Evolutionary conservation across 2,888 invertebrate genomes (phyloP).

Genomic region (Dendrolimus pini): DNA sequence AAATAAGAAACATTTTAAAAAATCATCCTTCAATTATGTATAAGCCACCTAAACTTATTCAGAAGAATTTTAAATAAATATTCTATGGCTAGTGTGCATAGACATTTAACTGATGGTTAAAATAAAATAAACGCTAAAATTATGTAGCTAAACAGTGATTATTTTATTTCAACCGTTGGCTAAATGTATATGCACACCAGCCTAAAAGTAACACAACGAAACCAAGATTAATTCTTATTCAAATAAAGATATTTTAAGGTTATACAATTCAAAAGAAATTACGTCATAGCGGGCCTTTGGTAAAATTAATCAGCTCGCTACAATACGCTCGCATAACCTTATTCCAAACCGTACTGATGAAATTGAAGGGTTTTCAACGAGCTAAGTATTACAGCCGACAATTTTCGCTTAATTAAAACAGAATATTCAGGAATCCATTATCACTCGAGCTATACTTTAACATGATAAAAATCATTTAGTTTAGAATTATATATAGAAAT

Average conservation of each 20-base stretch:
- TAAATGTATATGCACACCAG: too few species aligned
- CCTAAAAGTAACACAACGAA: neutral
- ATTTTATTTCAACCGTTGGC: too few species aligned
- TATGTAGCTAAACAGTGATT: too few species aligned
- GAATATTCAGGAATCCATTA: constrained; percentile 6
- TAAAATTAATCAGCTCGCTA: constrained; percentile 25
- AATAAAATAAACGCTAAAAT: too few species aligned
- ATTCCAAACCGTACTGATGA: constrained; percentile 16
- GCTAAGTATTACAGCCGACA: constrained; percentile 6
- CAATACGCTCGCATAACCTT: constrained; percentile 18
- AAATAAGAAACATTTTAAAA: too few species aligned
- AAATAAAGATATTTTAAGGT: constrained; percentile 21
- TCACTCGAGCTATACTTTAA: neutral
- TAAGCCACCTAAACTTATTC: too few species aligned
- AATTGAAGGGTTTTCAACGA: constrained; percentile 12
- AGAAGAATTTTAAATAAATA: too few species aligned
- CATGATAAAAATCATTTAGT: too few species aligned
- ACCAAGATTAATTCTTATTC: constrained; percentile 16
- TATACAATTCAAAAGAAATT: constrained; percentile 22
- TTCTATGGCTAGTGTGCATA: too few species aligned
- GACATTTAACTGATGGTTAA: too few species aligned
- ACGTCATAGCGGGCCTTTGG: constrained; percentile 16
- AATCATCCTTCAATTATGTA: too few species aligned
- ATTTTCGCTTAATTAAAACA: constrained; percentile 7
- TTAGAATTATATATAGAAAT: too few species aligned